Evolutionary conservation across 1,140 invertebrate genomes (phyloP), one percentile per base, ranked within the genome.

Genomic region (Aphidius ervi): DNA sequence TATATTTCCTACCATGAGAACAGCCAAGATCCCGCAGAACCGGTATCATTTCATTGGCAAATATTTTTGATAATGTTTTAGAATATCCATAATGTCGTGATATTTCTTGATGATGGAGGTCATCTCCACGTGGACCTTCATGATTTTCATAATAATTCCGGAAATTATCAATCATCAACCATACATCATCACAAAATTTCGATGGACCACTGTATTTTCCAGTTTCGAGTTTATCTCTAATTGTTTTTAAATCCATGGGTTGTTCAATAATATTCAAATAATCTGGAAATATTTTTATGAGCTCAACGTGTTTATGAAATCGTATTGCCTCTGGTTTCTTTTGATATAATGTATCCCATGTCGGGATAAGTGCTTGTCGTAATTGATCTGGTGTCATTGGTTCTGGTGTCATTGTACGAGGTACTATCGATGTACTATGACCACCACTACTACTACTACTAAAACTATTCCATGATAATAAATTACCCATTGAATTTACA

Each of bases 21-120:
- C 98, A 99, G 10, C 98, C 98, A 61, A 99, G 82, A n/a, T n/a
- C n/a, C n/a, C n/a, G n/a, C n/a, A 99, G 99, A 10, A 99, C 96
- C 45, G 95, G 94, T 82, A 99, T 96, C 62, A 99, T 99, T 81
- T 97, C 94, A 75, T 88, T 86, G 79, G 98, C 95, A 79, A 99
- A 99, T 37, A 99, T 93, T 82, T 99, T 97, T 10, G 95, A 92
- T 53, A 99, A 82, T 95, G 50, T 16, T 16, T 16, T 95, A 82
- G 95, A 98, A 78, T 93, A 97, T 82, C 93, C 91, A 81, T 99
- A 99, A 40, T 99, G 97, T 69, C 91, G 84, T 1, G 97, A 99
- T 37, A 95, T 97, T 81, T 99, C 99, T 61, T 92, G 88, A 79
- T 99, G 99, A 75, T 99, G 99, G 6, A 99, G 16, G 16, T 16